Base-by-base conservation (phyloP, 2,888 invertebrate genomes). In the Dusona sp. region DNA sequence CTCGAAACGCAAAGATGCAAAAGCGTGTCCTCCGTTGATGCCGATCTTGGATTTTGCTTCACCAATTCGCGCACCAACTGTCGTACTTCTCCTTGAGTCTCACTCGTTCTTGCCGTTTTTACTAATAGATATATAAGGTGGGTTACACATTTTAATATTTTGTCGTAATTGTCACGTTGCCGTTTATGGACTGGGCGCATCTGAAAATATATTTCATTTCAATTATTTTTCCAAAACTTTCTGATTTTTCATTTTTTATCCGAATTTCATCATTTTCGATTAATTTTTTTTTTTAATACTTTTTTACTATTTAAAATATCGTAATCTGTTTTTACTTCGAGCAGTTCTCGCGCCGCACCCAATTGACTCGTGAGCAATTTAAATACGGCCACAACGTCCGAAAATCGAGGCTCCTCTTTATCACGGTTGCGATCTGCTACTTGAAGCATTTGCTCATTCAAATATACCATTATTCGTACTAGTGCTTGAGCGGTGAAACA, bases 401-500 rank as follows among this genome's bases (percentile, higher is more conserved):
- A 94, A 93, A 97, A 97, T 87, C 95, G 94, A 19, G 97, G 96
- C 65, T 95, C 94, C 75, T 95, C 94, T 87, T 95, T 95, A 78
- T 95, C 94, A 89, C 91, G 89, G 88, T 93, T 94, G 90, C 94
- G 94, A 89, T 93, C 93, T 89, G 94, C 94, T n/a, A 94, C 92
- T 90, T 95, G 95, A 84, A 95, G 94, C 29, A 95, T 95, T 88
- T 96, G 96, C 86, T 95, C 95, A 90, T 96, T 95, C 90, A 96
- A 95, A 94, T 97, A 97, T 90, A 98, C 95, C 96, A 98, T 97
- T 86, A 98, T 95, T 90, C 98, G 96, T 86, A 98, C 97, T 78
- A 98, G 95, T 33, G 98, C 98, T 95, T 98, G 97, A 84, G 98
- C 97, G 79, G 98, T 97, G 94, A 98, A 98, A 93, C 97, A 97